Evolutionary conservation across 64 coral and sea anemone species (phyloP).

Genomic region (Anthopleura sola): DNA sequence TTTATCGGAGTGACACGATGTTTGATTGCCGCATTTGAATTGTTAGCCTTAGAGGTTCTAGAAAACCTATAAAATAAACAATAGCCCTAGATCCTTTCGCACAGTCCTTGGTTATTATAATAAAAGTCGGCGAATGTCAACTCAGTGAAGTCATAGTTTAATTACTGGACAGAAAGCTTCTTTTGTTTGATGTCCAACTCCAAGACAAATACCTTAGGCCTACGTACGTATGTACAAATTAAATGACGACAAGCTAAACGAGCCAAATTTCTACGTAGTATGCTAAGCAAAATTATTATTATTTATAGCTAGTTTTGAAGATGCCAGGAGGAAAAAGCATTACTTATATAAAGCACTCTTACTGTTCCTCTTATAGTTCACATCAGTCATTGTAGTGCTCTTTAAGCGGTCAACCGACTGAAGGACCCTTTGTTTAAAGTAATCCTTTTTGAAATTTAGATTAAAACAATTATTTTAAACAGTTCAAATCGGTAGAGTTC

Average conservation of each 20-base stretch:
- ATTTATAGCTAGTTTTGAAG: not conserved
- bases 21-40: not conserved
- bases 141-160: not conserved
- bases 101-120: not conserved
- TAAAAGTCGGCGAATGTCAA: not conserved
- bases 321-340: too few species aligned
- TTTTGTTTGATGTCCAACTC: not conserved
- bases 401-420: not conserved
- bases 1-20: not conserved
- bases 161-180: slow-evolving; percentile 1
- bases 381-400: not conserved
- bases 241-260: not conserved
- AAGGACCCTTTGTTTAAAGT: not conserved
- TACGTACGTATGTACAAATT: not conserved
- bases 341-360: too few species aligned
- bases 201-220: not conserved
- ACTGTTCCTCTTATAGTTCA: not conserved
- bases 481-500: not conserved
- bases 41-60: not conserved
- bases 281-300: not conserved
- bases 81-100: not conserved
- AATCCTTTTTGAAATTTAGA: slow-evolving; percentile 3
- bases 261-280: not conserved
- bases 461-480: not conserved
- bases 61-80: not conserved